Conservation (phyloP, 2,888 invertebrate genomes). For the Dexiosoma caninum region DNA sequence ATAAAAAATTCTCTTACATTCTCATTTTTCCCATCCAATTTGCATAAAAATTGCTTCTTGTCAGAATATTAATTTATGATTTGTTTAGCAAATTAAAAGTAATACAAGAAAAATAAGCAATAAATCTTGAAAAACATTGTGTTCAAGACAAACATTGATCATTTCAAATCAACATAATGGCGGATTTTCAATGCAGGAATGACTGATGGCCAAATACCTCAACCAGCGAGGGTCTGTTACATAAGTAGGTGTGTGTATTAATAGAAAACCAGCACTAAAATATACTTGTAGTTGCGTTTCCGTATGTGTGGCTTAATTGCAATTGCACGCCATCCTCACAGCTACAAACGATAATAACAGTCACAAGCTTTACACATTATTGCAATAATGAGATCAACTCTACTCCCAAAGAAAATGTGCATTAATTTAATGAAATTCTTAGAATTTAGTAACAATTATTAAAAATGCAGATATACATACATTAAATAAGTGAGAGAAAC, state of each 20-base stretch:
- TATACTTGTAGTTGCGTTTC: not conserved
- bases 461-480: not conserved
- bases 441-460: not conserved
- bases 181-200: too few species aligned
- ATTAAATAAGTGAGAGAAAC: not conserved
- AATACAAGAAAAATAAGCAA: not conserved
- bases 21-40: too few species aligned
- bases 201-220: too few species aligned
- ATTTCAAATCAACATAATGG: too few species aligned
- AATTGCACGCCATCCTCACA: not conserved
- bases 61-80: slow-evolving; percentile 23
- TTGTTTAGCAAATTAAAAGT: not conserved
- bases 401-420: slow-evolving; percentile 49
- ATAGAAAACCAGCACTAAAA: not conserved
- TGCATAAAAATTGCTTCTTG: slow-evolving; percentile 12
- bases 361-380: not conserved
- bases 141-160: too few species aligned
- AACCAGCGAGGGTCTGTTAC: too few species aligned
- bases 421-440: slow-evolving; percentile 40
- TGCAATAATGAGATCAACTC: slow-evolving; percentile 43
- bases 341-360: not conserved
- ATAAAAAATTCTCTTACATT: too few species aligned
- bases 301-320: not conserved
- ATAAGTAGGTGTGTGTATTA: too few species aligned
- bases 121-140: slow-evolving; percentile 16